phyloP scores from a whole-genome alignment of 2,888 invertebrate species.

The Diachrysia chrysitis region DNA sequence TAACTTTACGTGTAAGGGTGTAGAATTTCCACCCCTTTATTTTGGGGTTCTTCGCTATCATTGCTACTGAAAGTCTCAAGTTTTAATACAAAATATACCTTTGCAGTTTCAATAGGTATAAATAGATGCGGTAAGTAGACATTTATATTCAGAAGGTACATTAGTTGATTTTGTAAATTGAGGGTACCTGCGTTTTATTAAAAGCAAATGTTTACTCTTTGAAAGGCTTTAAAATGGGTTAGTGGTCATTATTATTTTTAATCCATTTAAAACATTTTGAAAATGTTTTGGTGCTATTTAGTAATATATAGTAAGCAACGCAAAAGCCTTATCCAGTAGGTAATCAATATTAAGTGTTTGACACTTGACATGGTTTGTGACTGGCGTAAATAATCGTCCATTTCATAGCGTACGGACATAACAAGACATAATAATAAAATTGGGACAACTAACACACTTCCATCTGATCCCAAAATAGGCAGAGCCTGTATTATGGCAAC shows the following conservation, averaged over 20 bases:
- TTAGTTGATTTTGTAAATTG: slow-evolving; percentile 41
- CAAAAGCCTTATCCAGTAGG: no score
- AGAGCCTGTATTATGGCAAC: no score
- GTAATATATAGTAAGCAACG: not conserved
- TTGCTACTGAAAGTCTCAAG: slow-evolving; percentile 64
- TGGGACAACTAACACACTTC: no score
- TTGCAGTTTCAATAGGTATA: slow-evolving; percentile 41
- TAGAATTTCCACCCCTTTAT: slow-evolving; percentile 77
- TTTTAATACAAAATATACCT: slow-evolving; percentile 59
- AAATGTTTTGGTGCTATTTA: not conserved
- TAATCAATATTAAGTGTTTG: no score
- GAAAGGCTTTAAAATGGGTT: not conserved
- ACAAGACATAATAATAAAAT: no score
- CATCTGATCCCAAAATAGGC: no score
- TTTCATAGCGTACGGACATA: no score
- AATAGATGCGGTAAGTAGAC: slow-evolving; percentile 36
- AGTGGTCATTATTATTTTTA: slow-evolving; percentile 2
- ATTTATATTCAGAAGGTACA: slow-evolving; percentile 26
- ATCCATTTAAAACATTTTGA: slow-evolving; percentile 7
- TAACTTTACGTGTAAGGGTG: slow-evolving; percentile 81
- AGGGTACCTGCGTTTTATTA: slow-evolving; percentile 21
- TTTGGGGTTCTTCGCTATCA: slow-evolving; percentile 74
- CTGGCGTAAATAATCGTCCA: no score
- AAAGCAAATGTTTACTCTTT: slow-evolving; percentile 9
- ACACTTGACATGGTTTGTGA: no score